A percentile compares a stretch with the other conserved stretches of the same genome.
These are phyloP conservation scores for Drosophila baimaii DNA, from an alignment of 1,140 invertebrate species.

Conservation along the genomic window DNA sequence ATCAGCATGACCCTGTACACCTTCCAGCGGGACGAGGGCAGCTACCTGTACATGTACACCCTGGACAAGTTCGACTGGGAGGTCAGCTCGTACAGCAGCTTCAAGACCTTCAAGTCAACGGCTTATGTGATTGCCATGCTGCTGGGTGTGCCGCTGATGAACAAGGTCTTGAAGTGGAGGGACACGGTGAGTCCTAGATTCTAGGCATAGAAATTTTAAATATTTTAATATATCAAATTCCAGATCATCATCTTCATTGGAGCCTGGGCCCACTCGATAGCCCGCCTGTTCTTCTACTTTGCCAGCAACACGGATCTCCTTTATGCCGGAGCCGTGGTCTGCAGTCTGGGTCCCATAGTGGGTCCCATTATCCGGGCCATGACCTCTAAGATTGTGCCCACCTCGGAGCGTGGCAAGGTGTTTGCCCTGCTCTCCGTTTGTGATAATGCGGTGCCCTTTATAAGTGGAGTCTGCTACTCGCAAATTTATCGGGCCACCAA, in stretches of 20 bases:
- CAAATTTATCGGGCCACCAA: slow-evolving; percentile 89
- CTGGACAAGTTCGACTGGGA: slow-evolving; percentile 88
- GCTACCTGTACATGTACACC: slow-evolving; percentile 89
- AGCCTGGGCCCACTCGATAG: slow-evolving; percentile 87
- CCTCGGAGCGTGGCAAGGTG: slow-evolving; percentile 90
- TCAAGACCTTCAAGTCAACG: slow-evolving; percentile 88
- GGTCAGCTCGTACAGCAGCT: slow-evolving; percentile 87
- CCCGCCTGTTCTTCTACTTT: slow-evolving; percentile 88
- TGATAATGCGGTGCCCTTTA: slow-evolving; percentile 90
- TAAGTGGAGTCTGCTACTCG: slow-evolving; percentile 89
- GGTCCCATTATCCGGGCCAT: slow-evolving; percentile 90
- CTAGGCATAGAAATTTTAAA: too few relatives aligned
- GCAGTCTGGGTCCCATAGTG: slow-evolving; percentile 89
- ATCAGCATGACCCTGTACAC: slow-evolving; percentile 90
- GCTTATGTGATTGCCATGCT: slow-evolving; percentile 88
- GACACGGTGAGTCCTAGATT: slow-evolving; percentile 86
- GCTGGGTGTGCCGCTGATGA: slow-evolving; percentile 88
- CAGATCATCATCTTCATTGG: slow-evolving; percentile 89
- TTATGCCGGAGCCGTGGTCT: slow-evolving; percentile 88
- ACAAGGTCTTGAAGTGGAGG: slow-evolving; percentile 86
- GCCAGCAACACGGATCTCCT: slow-evolving; percentile 86
- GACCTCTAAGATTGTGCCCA: slow-evolving; percentile 89
- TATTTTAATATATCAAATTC: background rate
- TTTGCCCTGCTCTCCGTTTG: slow-evolving; percentile 90
- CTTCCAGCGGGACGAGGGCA: slow-evolving; percentile 91